These are phyloP conservation scores for Eubasilissa regina DNA, from an alignment of 1,140 invertebrate genomes.

Conservation along the genomic window DNA sequence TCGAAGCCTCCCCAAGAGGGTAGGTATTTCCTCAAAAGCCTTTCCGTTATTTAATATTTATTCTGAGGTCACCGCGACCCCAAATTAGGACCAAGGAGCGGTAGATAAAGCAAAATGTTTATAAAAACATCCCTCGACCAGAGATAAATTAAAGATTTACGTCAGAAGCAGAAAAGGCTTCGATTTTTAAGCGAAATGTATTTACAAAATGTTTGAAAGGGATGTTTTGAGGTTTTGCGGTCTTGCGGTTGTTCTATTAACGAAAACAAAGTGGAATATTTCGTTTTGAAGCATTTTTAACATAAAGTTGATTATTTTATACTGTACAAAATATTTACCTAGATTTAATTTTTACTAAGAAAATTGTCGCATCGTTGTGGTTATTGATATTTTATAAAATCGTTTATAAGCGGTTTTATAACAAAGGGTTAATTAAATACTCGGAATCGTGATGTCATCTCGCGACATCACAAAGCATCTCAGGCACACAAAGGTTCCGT, in stretches of 20 bases:
- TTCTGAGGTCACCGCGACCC: conserved; percentile 35
- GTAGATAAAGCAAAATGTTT: conserved; percentile 30
- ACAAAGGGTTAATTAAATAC: no score
- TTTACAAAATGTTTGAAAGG: conserved; percentile 21
- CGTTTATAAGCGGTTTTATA: no score
- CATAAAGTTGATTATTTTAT: no score
- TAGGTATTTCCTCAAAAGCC: conserved; percentile 9
- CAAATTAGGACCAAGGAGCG: conserved; percentile 30
- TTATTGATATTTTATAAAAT: no score
- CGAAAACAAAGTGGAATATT: background rate
- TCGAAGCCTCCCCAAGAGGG: conserved; percentile 38
- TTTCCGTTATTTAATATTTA: conserved; percentile 49
- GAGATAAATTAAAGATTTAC: conserved; percentile 41
- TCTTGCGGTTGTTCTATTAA: conserved; percentile 5
- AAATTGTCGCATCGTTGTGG: no score
- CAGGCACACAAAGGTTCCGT: no score
- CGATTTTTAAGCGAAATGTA: conserved; percentile 9
- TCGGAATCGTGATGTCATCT: no score
- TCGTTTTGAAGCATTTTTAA: background rate
- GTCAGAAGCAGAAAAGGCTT: conserved; percentile 15
- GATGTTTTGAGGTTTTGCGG: background rate
- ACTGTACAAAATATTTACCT: conserved; percentile 7
- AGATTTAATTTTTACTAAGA: background rate
- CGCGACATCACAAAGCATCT: no score
- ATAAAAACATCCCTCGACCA: conserved; percentile 29